Percentiles rank a stretch among this genome's conserved stretches.
Conservation (phyloP, 1,140 invertebrate species). For the Drosophila elegans region DNA sequence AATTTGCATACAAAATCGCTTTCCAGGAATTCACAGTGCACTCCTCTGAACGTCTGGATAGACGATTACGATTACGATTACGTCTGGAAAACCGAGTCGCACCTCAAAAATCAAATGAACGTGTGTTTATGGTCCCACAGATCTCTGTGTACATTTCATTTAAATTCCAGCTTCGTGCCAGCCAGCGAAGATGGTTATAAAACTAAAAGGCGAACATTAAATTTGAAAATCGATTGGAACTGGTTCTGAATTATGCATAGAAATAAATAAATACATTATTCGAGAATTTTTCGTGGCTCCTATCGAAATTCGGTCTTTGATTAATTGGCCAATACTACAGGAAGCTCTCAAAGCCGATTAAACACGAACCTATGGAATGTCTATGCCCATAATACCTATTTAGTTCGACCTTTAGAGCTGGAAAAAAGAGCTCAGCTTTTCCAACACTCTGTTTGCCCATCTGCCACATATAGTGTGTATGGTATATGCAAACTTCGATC, state of each 20-base stretch:
- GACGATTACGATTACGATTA: constrained; percentile 9
- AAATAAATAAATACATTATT: constrained; percentile 39
- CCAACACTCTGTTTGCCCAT: constrained; percentile 29
- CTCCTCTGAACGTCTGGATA: constrained; percentile 28
- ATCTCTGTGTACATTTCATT: constrained; percentile 42
- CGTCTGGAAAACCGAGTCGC: constrained; percentile 48
- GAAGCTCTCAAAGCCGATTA: constrained; percentile 29
- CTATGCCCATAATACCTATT: neutral
- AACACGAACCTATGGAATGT: constrained; percentile 2
- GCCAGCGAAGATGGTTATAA: constrained; percentile 33
- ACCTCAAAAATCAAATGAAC: constrained; percentile 35
- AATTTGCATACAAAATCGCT: constrained; percentile 38
- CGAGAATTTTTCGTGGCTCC: constrained; percentile 38
- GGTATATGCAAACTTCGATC: constrained; percentile 47
- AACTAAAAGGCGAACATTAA: constrained; percentile 16
- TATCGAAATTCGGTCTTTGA: constrained; percentile 26
- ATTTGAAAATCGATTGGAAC: constrained; percentile 52
- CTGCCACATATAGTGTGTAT: constrained; percentile 1
- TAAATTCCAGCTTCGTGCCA: constrained; percentile 47
- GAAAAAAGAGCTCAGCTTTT: constrained; percentile 31
- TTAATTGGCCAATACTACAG: constrained; percentile 38
- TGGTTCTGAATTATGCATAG: constrained; percentile 52
- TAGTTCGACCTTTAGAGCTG: constrained; percentile 24
- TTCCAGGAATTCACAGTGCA: constrained; percentile 36
- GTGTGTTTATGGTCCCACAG: constrained; percentile 25